Percentiles rank a stretch among this genome's conserved stretches.
phyloP scores from a whole-genome alignment of 2,113 vertebrate genomes.

The Panthera tigris region DNA sequence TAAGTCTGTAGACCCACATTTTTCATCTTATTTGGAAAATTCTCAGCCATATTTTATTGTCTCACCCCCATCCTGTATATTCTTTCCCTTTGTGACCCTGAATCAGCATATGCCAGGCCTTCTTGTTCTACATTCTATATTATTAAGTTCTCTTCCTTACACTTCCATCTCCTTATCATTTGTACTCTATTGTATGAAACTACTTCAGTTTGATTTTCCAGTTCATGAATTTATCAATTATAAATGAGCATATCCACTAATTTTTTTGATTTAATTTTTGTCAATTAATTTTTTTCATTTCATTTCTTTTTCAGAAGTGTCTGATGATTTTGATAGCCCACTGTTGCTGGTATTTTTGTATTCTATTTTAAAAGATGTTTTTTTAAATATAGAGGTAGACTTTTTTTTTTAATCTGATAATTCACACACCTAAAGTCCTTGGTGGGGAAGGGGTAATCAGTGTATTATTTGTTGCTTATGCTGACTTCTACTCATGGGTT shows the following conservation, averaged over 20 bases:
- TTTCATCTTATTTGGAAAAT: neutral
- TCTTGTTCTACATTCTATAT: neutral
- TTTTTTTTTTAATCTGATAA: neutral
- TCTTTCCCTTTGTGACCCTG: neutral
- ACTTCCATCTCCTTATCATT: neutral
- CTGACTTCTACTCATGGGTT: conserved; percentile 3
- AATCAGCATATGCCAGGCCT: neutral
- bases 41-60: neutral
- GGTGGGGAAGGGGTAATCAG: neutral
- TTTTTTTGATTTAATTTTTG: neutral
- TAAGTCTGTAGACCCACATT: neutral
- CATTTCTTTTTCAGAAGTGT: neutral
- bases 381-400: neutral
- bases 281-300: neutral
- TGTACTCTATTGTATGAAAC: neutral
- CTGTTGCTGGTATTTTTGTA: neutral
- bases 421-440: neutral
- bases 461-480: neutral
- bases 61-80: neutral
- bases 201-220: neutral
- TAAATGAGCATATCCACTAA: neutral
- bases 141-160: neutral
- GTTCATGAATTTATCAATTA: neutral
- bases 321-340: neutral
- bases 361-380: neutral